These are phyloP conservation scores for Andrena flavipes DNA, from an alignment of 2,888 invertebrate species.

Conservation along the genomic window DNA sequence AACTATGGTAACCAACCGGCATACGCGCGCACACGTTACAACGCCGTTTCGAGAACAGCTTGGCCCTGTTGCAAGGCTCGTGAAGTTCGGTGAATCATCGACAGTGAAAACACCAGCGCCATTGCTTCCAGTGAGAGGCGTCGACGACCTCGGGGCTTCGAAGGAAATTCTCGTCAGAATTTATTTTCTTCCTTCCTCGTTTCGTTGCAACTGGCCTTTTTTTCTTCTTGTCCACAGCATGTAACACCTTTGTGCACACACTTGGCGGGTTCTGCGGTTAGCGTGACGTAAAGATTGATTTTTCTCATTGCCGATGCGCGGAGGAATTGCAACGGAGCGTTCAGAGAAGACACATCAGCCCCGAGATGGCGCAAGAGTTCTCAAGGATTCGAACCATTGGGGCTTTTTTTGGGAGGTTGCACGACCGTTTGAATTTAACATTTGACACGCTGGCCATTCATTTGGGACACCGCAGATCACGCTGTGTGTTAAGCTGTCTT, in stretches of 20 bases:
- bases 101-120: conserved; percentile 20
- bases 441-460: too few relatives aligned
- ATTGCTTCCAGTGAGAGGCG: conserved; percentile 9
- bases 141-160: conserved; percentile 20
- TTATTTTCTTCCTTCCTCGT: conserved; percentile 34
- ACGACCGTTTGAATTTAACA: background rate
- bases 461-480: too few relatives aligned
- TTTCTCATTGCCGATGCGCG: background rate
- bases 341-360: background rate
- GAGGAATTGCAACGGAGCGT: background rate
- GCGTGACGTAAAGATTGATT: conserved; percentile 1
- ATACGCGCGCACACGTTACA: background rate
- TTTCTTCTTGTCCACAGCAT: background rate
- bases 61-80: conserved; percentile 8
- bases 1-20: background rate
- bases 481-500: too few relatives aligned
- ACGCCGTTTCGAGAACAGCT: conserved; percentile 39
- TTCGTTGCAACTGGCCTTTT: conserved; percentile 2
- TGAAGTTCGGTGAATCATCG: conserved; percentile 52
- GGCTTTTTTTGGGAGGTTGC: background rate
- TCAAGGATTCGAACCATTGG: background rate
- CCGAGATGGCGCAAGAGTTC: background rate
- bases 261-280: background rate
- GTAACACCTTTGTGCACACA: background rate
- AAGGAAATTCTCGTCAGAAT: conserved; percentile 24